Conservation (phyloP, 2,113 vertebrate species). For the Numida meleagris region DNA sequence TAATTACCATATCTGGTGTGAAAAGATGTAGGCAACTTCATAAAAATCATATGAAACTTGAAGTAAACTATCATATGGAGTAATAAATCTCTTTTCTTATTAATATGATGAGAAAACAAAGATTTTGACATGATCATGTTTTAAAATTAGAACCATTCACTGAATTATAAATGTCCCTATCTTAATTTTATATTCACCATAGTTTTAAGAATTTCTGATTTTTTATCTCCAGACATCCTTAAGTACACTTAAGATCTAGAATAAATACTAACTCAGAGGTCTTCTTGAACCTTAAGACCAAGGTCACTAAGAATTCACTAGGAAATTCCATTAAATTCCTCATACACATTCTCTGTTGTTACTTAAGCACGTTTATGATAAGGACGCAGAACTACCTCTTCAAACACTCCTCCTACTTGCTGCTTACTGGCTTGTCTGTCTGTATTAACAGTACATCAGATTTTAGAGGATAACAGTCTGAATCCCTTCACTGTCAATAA, state of each 20-base stretch:
- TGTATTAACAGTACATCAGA: constrained; percentile 17
- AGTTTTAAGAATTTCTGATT: constrained; percentile 44
- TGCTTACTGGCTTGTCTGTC: neutral
- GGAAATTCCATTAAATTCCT: constrained; percentile 54
- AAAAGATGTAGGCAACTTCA: neutral
- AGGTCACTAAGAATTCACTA: constrained; percentile 43
- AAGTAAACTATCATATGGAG: neutral
- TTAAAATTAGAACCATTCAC: constrained; percentile 49
- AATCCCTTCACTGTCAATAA: neutral
- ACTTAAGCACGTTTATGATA: constrained; percentile 54
- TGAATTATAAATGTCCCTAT: constrained; percentile 54
- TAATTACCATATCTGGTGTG: neutral
- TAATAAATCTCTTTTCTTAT: neutral
- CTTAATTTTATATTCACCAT: neutral
- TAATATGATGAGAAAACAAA: neutral
- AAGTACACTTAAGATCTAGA: constrained; percentile 37
- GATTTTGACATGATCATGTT: neutral
- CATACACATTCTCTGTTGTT: constrained; percentile 10
- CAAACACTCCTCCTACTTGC: neutral
- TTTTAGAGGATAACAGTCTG: constrained; percentile 29
- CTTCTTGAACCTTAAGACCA: constrained; percentile 41
- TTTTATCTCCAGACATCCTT: constrained; percentile 30
- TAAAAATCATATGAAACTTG: neutral
- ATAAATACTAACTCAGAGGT: constrained; percentile 30
- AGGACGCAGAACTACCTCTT: neutral